These are phyloP conservation scores for Stenopsyche tienmushanensis DNA, from an alignment of 1,140 invertebrate species.

Conservation along the genomic window DNA sequence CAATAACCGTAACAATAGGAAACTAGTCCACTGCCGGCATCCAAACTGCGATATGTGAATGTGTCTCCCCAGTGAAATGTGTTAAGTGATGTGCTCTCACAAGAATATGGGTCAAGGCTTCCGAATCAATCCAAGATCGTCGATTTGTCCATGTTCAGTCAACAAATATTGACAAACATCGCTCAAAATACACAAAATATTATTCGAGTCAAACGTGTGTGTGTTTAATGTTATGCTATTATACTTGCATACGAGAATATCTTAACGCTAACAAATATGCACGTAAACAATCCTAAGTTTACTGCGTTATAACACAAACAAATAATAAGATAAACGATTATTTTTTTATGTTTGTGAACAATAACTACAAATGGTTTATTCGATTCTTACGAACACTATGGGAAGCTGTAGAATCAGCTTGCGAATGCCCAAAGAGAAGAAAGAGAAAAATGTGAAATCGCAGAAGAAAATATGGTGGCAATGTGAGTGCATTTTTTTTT, in stretches of 20 bases:
- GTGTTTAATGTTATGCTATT: not conserved
- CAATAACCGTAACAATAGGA: constrained; percentile 4
- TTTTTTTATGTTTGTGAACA: no score
- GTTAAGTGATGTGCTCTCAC: no score
- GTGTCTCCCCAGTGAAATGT: not conserved
- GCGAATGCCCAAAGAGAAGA: constrained; percentile 14
- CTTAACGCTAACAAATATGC: no score
- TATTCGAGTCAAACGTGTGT: not conserved
- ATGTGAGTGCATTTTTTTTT: constrained; percentile 24
- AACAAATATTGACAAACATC: no score
- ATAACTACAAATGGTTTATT: not conserved
- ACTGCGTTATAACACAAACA: no score
- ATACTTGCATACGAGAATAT: no score
- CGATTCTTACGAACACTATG: not conserved
- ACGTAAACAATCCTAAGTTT: no score
- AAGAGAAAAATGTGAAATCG: constrained; percentile 27
- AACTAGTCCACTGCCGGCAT: not conserved
- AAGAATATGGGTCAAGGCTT: no score
- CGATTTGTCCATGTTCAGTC: no score
- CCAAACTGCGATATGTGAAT: no score
- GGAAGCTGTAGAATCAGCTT: not conserved
- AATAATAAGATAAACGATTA: no score
- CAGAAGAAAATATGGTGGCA: constrained; percentile 40
- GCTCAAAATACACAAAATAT: not conserved
- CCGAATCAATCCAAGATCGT: no score